A percentile compares a stretch with the other conserved stretches of the same genome.
These are phyloP conservation scores for Erpetoichthys calabaricus DNA, from an alignment of 2,797 vertebrate genomes.

Conservation along the genomic window DNA sequence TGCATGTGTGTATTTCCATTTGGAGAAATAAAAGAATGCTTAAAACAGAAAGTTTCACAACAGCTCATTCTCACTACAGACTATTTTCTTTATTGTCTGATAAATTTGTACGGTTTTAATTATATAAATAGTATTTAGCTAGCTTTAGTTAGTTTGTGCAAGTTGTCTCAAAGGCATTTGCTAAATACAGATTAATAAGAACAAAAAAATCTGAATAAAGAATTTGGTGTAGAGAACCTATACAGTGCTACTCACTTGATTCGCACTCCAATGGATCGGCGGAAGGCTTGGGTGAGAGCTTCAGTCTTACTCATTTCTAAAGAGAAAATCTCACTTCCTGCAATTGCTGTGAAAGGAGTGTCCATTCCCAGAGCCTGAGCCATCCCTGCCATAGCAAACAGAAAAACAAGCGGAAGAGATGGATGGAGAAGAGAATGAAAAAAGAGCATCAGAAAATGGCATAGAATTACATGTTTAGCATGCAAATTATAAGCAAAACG, in stretches of 20 bases:
- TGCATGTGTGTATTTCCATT: too few species aligned
- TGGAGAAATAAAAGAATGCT: too few species aligned
- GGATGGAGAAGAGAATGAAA: not conserved
- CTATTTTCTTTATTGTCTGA: too few species aligned
- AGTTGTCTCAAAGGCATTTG: too few species aligned
- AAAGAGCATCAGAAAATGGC: not conserved
- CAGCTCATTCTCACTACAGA: too few species aligned
- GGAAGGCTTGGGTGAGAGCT: conserved; percentile 79
- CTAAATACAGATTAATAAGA: too few species aligned
- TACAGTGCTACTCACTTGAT: conserved; percentile 86
- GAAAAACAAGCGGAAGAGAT: not conserved
- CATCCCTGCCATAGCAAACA: conserved; percentile 48
- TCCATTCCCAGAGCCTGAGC: conserved; percentile 75
- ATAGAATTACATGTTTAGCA: not conserved
- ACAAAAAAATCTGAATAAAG: too few species aligned
- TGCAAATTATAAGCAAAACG: not conserved
- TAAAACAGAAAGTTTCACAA: too few species aligned
- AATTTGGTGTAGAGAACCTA: too few species aligned
- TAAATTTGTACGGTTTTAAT: too few species aligned
- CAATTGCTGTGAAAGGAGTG: conserved; percentile 79
- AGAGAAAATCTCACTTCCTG: conserved; percentile 86
- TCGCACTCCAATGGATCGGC: conserved; percentile 79
- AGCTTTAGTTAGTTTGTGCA: too few species aligned
- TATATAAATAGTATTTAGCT: too few species aligned
- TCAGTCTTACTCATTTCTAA: conserved; percentile 92